Conservation (phyloP, 1,140 invertebrate genomes). For the Probaryconus sp. region DNA sequence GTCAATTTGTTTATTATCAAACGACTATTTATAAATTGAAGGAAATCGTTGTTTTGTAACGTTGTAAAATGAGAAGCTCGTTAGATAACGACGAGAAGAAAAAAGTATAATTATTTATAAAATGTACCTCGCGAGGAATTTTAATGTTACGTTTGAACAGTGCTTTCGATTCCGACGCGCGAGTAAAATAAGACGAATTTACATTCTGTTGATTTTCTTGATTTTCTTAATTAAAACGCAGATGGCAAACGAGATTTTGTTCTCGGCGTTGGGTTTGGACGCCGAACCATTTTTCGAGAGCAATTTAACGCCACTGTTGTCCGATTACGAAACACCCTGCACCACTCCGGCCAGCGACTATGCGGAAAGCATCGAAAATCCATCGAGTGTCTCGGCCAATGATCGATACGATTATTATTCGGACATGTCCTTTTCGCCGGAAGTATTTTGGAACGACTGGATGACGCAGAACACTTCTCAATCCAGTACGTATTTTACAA, state of each 20-base stretch:
- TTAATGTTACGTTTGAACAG: too few species aligned
- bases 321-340: slow-evolving; percentile 68
- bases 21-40: slow-evolving; percentile 39
- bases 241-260: slow-evolving; percentile 75
- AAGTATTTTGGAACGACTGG: slow-evolving; percentile 73
- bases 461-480: slow-evolving; percentile 58
- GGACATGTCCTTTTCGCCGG: slow-evolving; percentile 69
- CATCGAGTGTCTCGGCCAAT: slow-evolving; percentile 10
- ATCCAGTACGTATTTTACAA: slow-evolving; percentile 28
- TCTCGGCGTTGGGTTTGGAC: slow-evolving; percentile 72
- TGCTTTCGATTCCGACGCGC: background rate
- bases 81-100: slow-evolving; percentile 39
- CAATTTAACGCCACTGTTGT: slow-evolving; percentile 40
- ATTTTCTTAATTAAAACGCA: too few species aligned
- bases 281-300: slow-evolving; percentile 64
- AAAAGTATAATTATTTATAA: too few species aligned
- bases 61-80: slow-evolving; percentile 35
- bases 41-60: slow-evolving; percentile 37
- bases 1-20: too few species aligned
- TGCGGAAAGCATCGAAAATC: slow-evolving; percentile 62
- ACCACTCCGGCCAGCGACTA: slow-evolving; percentile 66
- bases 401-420: slow-evolving; percentile 67
- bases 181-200: background rate
- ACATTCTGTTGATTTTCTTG: too few species aligned
- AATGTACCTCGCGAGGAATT: slow-evolving; percentile 2